A percentile compares a stretch with the other conserved stretches of the same genome.
Conservation (phyloP, 64 coral and sea anemone species). For the Actinia equina region DNA sequence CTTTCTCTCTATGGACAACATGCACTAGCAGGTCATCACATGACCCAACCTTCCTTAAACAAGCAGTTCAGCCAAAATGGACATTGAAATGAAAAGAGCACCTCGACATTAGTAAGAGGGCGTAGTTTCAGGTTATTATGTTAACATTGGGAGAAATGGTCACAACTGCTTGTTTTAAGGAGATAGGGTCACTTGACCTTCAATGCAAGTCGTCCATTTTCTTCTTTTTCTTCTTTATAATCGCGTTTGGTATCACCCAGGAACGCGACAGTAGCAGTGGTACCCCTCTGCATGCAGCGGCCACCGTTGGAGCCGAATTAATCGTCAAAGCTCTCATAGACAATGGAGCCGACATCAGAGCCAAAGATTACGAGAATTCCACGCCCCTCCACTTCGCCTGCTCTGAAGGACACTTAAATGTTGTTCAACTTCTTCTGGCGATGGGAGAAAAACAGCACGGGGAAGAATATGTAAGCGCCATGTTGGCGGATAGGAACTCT, state of each 20-base stretch:
- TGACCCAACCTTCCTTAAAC: no score
- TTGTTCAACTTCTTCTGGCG: slow-evolving; percentile 55
- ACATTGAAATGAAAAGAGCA: no score
- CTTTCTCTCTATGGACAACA: neutral
- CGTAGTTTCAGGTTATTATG: no score
- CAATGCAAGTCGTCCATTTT: neutral
- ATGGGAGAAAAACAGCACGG: slow-evolving; percentile 32
- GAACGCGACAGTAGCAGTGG: slow-evolving; percentile 63
- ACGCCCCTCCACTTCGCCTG: slow-evolving; percentile 94
- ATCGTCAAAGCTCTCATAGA: slow-evolving; percentile 60
- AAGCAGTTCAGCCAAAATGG: no score
- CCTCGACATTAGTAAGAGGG: no score
- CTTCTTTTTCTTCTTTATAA: neutral
- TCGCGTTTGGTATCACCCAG: slow-evolving; percentile 4
- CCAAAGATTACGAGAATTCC: slow-evolving; percentile 61
- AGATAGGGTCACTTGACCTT: no score
- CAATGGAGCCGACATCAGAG: slow-evolving; percentile 48
- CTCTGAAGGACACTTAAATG: slow-evolving; percentile 59
- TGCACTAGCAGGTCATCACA: no score
- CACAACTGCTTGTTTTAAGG: no score
- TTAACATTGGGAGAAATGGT: no score
- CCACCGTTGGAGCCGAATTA: slow-evolving; percentile 40
- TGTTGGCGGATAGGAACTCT: slow-evolving; percentile 65
- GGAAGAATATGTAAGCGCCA: slow-evolving; percentile 16
- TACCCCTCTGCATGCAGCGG: slow-evolving; percentile 71